Evolutionary conservation across 2,797 vertebrate genomes (phyloP).

Genomic region (Halcyon leucocephala): DNA sequence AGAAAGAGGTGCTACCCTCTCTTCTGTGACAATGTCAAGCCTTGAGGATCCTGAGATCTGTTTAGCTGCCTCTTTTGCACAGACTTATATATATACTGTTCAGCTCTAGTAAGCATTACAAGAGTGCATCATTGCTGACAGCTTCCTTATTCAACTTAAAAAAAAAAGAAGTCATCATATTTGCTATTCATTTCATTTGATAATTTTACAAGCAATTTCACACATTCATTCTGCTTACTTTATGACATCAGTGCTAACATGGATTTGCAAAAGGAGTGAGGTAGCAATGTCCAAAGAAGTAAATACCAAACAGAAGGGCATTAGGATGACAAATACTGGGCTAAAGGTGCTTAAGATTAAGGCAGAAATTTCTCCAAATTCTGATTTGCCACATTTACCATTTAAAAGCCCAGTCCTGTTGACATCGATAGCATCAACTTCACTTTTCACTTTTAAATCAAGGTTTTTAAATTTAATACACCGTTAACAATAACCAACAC

Average conservation of each 20-base stretch:
- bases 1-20: constrained; percentile 21
- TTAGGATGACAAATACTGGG: constrained; percentile 22
- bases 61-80: constrained; percentile 53
- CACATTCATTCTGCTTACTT: constrained; percentile 71
- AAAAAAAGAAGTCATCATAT: constrained; percentile 57
- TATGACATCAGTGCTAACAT: constrained; percentile 72
- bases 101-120: constrained; percentile 76
- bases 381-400: background rate
- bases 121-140: constrained; percentile 78
- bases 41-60: constrained; percentile 74
- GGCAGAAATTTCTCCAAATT: constrained; percentile 18
- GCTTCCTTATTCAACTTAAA: constrained; percentile 70
- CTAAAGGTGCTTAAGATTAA: constrained; percentile 14
- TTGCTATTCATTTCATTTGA: constrained; percentile 74
- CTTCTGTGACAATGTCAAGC: constrained; percentile 54
- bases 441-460: background rate
- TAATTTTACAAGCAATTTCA: constrained; percentile 77
- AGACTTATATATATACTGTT: constrained; percentile 79
- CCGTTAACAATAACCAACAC: background rate
- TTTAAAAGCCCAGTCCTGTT: background rate
- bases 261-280: constrained; percentile 58
- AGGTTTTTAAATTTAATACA: background rate
- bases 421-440: background rate
- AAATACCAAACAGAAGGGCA: constrained; percentile 67
- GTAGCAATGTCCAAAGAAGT: constrained; percentile 65